A percentile compares a stretch with the other conserved stretches of the same genome.
Evolutionary conservation across 2,888 invertebrate genomes (phyloP).

Genomic region (Caenorhabditis sp.): DNA sequence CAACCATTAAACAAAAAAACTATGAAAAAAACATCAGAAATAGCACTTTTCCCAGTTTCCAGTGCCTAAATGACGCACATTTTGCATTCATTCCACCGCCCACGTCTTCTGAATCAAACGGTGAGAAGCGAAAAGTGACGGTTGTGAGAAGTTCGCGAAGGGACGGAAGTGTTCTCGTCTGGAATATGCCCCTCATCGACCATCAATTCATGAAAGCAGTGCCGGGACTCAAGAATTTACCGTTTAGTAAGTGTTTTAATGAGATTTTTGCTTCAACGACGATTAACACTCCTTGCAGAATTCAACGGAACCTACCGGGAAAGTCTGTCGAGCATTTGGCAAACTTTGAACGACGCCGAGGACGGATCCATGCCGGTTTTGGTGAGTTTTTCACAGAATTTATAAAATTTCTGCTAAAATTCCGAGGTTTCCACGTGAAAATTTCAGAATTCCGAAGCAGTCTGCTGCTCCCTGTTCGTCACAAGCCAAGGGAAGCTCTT

Average conservation of each 20-base stretch:
- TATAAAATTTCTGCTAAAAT: no score
- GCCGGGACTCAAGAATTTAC: slow-evolving; percentile 49
- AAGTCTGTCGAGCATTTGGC: slow-evolving; percentile 65
- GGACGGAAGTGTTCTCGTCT: slow-evolving; percentile 61
- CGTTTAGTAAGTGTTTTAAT: slow-evolving; percentile 63
- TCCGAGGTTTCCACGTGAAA: no score
- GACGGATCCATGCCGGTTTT: slow-evolving; percentile 55
- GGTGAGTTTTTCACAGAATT: slow-evolving; percentile 44
- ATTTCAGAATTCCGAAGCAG: slow-evolving; percentile 55
- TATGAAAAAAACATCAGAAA: neutral
- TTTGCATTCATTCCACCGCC: slow-evolving; percentile 32
- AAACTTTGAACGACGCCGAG: slow-evolving; percentile 54
- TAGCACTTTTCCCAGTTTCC: neutral
- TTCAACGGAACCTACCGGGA: slow-evolving; percentile 69
- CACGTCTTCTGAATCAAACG: neutral
- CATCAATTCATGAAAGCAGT: slow-evolving; percentile 64
- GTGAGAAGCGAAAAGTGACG: slow-evolving; percentile 17
- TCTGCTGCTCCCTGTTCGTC: slow-evolving; percentile 87
- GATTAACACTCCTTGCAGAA: slow-evolving; percentile 42
- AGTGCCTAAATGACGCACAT: slow-evolving; percentile 61
- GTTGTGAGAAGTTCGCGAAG: slow-evolving; percentile 34
- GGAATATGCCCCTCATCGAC: slow-evolving; percentile 66
- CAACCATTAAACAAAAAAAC: slow-evolving; percentile 51
- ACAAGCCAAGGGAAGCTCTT: slow-evolving; percentile 93
- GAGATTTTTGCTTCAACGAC: neutral